Percentiles rank a stretch among this genome's conserved stretches.
Evolutionary conservation across 2,888 invertebrate species (phyloP).

Genomic region (Neria commutata): DNA sequence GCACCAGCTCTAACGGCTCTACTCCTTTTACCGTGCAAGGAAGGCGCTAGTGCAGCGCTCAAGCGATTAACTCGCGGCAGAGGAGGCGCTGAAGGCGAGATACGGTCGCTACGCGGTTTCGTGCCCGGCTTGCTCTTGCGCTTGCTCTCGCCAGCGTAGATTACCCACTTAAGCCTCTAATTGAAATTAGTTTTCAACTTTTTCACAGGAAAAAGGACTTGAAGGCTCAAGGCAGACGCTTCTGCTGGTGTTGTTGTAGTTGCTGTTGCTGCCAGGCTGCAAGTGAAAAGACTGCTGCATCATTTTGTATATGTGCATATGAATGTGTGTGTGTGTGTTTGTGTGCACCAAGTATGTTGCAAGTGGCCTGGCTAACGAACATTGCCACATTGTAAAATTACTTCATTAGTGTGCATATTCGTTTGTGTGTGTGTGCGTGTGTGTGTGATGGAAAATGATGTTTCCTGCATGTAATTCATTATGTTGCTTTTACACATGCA

Average conservation of each 20-base stretch:
- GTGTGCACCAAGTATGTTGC: neutral
- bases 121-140: neutral
- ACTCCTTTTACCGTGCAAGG: neutral
- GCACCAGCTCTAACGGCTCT: neutral
- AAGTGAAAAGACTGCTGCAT: too few relatives aligned
- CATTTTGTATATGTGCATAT: neutral
- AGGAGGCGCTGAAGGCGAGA: neutral
- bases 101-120: neutral
- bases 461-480: neutral
- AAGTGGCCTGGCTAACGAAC: neutral
- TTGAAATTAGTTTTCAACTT: constrained; percentile 5
- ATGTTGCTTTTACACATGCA: too few relatives aligned
- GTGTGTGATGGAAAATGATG: neutral
- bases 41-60: neutral
- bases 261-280: neutral
- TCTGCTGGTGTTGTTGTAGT: too few relatives aligned
- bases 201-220: neutral
- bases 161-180: constrained; percentile 7
- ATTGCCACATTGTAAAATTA: neutral
- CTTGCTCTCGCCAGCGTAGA: neutral
- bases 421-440: neutral
- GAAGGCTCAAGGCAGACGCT: neutral
- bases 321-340: neutral
- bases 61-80: neutral
- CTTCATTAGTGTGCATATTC: neutral